Base-by-base conservation (phyloP, 2,113 vertebrate genomes). In the Brevimyrus niger region DNA sequence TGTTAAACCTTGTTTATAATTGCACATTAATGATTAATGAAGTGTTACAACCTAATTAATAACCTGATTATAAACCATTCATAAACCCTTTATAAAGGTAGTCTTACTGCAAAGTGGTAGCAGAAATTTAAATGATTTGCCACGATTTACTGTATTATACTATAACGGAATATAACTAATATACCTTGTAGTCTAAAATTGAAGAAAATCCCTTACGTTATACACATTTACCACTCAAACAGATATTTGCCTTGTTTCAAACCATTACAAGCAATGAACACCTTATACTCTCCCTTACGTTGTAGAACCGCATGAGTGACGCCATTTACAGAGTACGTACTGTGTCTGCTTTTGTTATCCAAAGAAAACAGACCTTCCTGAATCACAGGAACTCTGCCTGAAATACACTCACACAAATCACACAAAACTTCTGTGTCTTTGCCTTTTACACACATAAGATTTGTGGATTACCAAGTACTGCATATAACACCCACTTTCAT, bases 331-430 rank as follows among this genome's bases (percentile, higher is more conserved):
- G 73, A 42, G 48, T 83, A 82, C 35, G 50, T 51, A 82, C 73
- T 44, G 50, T n/a, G 50, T 76, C 19, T 55, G 50, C 35, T 31
- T 83, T 48, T 84, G 35, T 89, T 84, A 51, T 50, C 88, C 27
- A 47, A 50, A 38, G 76, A 89, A 50, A 88, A 55, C 51, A 83
- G 42, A 38, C 73, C 69, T 89, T 89, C 69, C 48, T 80, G 69
- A 27, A 50, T n/a, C 46, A 51, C 69, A 82, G 88, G 88, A 89
- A 50, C 73, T 89, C 42, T 10, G 15, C 50, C 21, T 27, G 86
- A 61, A 35, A 35, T 35, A 27, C 27, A 38, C 11, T 87, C 35
- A 8, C n/a, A 87, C 44, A 50, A 27, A 86, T 86, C 23, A 47
- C 35, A 80, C 83, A n/a, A 86, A 86, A 86, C 83, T 10, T 50